Conservation (phyloP, 1,140 invertebrate species). For the Papilio dardanus region DNA sequence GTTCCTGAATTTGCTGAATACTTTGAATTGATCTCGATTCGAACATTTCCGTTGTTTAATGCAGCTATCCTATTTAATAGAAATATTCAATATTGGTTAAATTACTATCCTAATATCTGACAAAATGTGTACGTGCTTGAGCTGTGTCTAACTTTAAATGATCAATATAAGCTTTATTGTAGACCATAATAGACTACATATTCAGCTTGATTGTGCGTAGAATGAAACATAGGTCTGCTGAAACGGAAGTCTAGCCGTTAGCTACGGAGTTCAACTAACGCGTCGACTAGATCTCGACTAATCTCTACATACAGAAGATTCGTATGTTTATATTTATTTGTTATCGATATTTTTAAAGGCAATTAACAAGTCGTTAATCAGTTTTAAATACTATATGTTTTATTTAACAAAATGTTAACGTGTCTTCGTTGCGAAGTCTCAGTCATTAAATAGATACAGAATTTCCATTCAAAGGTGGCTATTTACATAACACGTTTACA, state of each 20-base stretch:
- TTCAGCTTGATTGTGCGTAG: background rate
- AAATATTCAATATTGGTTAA: background rate
- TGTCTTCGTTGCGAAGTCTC: slow-evolving; percentile 27
- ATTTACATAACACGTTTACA: slow-evolving; percentile 37
- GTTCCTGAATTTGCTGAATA: slow-evolving; percentile 7
- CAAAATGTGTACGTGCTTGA: background rate
- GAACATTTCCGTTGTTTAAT: background rate
- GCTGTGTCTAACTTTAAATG: too few species aligned
- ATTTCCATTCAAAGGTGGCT: slow-evolving; percentile 38
- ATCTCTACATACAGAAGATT: background rate
- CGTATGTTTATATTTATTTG: background rate
- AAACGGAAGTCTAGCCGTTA: slow-evolving; percentile 8
- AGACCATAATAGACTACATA: too few species aligned
- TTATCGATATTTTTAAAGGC: background rate
- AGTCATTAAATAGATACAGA: slow-evolving; percentile 32
- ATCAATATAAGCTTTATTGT: too few species aligned
- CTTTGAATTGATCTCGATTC: background rate
- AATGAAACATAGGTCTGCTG: background rate
- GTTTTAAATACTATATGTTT: slow-evolving; percentile 17
- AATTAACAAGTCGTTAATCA: background rate
- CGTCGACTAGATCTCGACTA: background rate
- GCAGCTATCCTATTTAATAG: background rate
- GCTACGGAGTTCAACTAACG: background rate
- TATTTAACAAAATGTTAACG: slow-evolving; percentile 8
- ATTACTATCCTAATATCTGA: background rate